Conservation (phyloP, 1,140 invertebrate species). For the Telenomus remus region DNA sequence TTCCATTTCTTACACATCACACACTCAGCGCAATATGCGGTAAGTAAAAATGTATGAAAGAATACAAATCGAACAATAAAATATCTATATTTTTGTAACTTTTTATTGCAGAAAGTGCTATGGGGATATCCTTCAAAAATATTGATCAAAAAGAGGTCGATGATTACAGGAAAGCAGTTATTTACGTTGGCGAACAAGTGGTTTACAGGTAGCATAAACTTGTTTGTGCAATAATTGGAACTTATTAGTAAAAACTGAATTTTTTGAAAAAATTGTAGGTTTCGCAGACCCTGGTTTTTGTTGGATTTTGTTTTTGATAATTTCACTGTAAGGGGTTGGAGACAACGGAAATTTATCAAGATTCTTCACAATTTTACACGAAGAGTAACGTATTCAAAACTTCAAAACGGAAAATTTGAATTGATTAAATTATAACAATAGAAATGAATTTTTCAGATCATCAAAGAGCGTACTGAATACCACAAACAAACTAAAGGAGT, state of each 20-base stretch:
- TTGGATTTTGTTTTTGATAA: too few relatives aligned
- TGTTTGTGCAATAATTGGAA: too few relatives aligned
- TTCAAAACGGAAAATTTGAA: neutral
- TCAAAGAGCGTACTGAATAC: conserved; percentile 18
- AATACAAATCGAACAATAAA: conserved; percentile 7
- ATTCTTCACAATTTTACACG: neutral
- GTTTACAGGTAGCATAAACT: conserved; percentile 35
- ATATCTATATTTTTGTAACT: neutral
- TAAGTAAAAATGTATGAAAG: conserved; percentile 59
- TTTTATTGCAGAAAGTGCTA: conserved; percentile 54
- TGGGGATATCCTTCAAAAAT: conserved; percentile 45
- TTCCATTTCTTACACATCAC: conserved; percentile 82
- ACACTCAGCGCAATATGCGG: conserved; percentile 88
- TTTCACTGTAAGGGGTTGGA: too few relatives aligned
- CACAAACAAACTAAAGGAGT: conserved; percentile 14
- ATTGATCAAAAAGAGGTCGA: conserved; percentile 57
- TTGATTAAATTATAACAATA: neutral
- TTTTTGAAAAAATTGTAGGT: neutral
- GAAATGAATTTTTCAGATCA: conserved; percentile 6
- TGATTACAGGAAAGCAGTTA: conserved; percentile 55
- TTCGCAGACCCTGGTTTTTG: too few relatives aligned
- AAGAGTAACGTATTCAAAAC: neutral
- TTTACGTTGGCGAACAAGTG: conserved; percentile 42
- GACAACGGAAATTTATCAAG: too few relatives aligned
- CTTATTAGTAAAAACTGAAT: too few relatives aligned